These are phyloP conservation scores for Balearica regulorum DNA, from an alignment of 2,797 vertebrate species.

Conservation along the genomic window DNA sequence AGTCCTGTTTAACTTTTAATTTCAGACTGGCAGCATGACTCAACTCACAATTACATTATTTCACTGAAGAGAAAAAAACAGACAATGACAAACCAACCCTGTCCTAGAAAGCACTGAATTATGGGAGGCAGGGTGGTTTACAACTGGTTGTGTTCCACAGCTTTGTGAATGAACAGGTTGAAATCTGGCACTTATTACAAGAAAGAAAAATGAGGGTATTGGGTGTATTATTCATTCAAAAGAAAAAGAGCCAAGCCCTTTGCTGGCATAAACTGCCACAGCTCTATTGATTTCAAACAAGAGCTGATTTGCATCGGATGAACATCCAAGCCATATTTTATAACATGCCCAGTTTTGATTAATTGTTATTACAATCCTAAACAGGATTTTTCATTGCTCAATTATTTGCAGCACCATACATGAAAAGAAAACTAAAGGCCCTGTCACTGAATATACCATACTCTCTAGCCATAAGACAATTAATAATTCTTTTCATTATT, in stretches of 20 bases:
- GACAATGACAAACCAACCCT: background rate
- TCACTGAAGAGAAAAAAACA: background rate
- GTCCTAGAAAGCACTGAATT: background rate
- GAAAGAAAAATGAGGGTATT: constrained; percentile 22
- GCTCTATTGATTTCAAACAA: constrained; percentile 41
- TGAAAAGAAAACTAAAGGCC: background rate
- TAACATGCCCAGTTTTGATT: constrained; percentile 1
- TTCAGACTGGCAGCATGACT: background rate
- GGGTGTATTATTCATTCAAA: background rate
- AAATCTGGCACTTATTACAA: background rate
- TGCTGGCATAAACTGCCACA: background rate
- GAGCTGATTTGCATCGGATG: constrained; percentile 10
- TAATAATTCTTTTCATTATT: background rate
- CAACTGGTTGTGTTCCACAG: background rate
- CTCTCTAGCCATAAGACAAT: background rate
- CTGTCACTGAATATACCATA: background rate
- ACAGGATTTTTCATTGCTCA: background rate
- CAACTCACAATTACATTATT: background rate
- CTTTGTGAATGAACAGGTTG: constrained; percentile 5
- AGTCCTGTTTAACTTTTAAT: background rate
- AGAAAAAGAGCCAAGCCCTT: constrained; percentile 8
- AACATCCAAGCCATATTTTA: constrained; percentile 32
- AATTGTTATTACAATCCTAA: constrained; percentile 11
- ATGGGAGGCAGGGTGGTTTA: background rate
- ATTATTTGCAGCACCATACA: background rate